These are phyloP conservation scores for Babylonia areolata DNA, from an alignment of 1,140 invertebrate species.

Conservation along the genomic window DNA sequence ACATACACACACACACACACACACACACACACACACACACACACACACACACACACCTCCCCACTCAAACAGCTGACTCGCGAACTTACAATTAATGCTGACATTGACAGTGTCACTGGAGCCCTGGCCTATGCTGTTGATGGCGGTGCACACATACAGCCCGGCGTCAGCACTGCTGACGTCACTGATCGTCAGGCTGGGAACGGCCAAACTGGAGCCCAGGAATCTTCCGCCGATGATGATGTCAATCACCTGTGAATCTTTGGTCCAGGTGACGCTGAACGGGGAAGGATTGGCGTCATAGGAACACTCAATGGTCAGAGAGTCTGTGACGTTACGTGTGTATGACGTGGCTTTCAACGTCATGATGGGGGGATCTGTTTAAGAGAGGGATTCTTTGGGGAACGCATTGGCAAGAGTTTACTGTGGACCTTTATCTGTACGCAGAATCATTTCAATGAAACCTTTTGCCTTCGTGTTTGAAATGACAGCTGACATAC, in stretches of 20 bases:
- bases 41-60: background rate
- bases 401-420: no score
- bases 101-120: background rate
- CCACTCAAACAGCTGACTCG: background rate
- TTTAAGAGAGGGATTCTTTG: background rate
- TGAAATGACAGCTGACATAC: no score
- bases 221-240: background rate
- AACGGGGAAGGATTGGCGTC: conserved; percentile 15
- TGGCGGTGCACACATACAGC: conserved; percentile 11
- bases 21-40: background rate
- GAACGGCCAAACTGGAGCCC: background rate
- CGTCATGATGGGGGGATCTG: conserved; percentile 13
- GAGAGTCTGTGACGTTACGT: background rate
- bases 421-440: no score
- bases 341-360: conserved; percentile 6
- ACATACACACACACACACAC: background rate
- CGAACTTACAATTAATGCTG: conserved; percentile 26
- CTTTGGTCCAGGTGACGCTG: conserved; percentile 13
- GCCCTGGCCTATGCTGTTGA: background rate
- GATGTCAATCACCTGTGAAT: conserved; percentile 21
- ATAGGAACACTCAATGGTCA: conserved; percentile 19
- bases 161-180: background rate
- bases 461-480: no score
- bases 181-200: background rate
- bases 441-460: no score